phyloP scores from a whole-genome alignment of 2,888 invertebrate genomes.

The Drosophila yooni region DNA sequence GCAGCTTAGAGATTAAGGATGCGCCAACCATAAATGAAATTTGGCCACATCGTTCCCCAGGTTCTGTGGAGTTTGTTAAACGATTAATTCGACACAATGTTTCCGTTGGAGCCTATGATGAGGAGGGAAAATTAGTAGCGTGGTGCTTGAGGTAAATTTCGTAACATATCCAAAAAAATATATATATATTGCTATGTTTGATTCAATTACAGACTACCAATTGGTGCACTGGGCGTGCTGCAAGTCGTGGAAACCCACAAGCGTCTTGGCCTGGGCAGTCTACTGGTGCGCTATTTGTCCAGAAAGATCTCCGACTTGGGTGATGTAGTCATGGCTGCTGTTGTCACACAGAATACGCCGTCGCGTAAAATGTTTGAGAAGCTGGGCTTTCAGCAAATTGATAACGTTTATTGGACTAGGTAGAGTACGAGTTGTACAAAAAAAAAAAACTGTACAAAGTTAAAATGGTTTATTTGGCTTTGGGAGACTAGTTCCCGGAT shows the following conservation, averaged over 20 bases:
- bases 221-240: slow-evolving; percentile 74
- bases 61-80: slow-evolving; percentile 64
- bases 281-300: slow-evolving; percentile 74
- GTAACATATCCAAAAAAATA: no score
- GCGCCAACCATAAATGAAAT: slow-evolving; percentile 65
- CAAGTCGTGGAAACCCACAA: slow-evolving; percentile 77
- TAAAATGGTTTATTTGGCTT: not conserved
- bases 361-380: slow-evolving; percentile 81
- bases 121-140: slow-evolving; percentile 67
- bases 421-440: not conserved
- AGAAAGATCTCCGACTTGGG: slow-evolving; percentile 64
- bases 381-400: slow-evolving; percentile 76
- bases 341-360: slow-evolving; percentile 64
- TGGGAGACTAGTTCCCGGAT: not conserved
- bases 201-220: slow-evolving; percentile 56
- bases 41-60: slow-evolving; percentile 75
- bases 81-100: slow-evolving; percentile 67
- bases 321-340: slow-evolving; percentile 75
- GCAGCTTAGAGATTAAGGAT: slow-evolving; percentile 51
- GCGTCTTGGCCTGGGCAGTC: slow-evolving; percentile 76
- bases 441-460: not conserved
- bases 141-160: slow-evolving; percentile 78
- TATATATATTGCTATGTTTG: not conserved
- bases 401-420: slow-evolving; percentile 66
- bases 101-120: slow-evolving; percentile 74